These are phyloP conservation scores for Spatula clypeata DNA, from an alignment of 2,797 vertebrate species.

Conservation along the genomic window DNA sequence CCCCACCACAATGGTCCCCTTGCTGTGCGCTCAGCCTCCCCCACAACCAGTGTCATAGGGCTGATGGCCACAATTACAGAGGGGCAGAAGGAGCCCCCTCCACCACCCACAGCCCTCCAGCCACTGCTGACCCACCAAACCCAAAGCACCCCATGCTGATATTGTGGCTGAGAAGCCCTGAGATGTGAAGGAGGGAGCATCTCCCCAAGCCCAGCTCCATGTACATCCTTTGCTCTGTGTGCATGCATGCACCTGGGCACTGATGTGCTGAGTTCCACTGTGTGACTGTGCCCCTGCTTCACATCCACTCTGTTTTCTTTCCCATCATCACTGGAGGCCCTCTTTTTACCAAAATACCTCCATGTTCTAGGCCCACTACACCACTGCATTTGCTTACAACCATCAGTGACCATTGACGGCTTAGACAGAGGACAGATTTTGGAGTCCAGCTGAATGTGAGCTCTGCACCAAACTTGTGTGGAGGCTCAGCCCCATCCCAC, in stretches of 20 bases:
- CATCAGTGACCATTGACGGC: too few relatives aligned
- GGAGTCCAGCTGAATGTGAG: not conserved
- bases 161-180: not conserved
- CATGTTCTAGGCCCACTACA: not conserved
- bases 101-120: not conserved
- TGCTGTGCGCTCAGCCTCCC: not conserved
- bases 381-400: not conserved
- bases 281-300: not conserved
- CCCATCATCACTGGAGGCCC: not conserved
- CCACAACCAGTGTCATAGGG: accelerated
- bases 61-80: not conserved
- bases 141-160: not conserved
- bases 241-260: accelerated
- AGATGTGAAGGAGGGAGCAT: not conserved
- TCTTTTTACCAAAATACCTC: not conserved
- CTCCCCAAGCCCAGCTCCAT: not conserved
- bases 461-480: not conserved
- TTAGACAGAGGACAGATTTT: not conserved
- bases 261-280: not conserved
- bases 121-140: not conserved
- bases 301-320: not conserved
- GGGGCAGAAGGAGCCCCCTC: not conserved
- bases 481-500: not conserved
- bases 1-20: not conserved
- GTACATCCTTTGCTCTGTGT: not conserved